Percentiles rank a stretch among this genome's conserved stretches.
These are phyloP conservation scores for Hypanus sabinus DNA, from an alignment of 2,113 vertebrate species.

Conservation along the genomic window DNA sequence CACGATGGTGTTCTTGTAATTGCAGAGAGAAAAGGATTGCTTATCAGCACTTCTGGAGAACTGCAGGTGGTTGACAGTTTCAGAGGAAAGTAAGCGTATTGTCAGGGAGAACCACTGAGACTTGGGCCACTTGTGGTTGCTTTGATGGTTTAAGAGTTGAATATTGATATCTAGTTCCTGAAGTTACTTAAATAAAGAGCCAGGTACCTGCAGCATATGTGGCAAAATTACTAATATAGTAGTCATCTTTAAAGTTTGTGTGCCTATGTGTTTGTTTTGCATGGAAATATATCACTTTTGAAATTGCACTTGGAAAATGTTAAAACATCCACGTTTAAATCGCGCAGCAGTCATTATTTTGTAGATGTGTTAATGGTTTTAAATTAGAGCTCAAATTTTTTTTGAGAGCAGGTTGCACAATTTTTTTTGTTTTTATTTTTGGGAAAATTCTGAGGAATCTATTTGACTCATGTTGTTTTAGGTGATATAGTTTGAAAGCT, in stretches of 20 bases:
- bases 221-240: background rate
- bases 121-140: slow-evolving; percentile 67
- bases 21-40: slow-evolving; percentile 46
- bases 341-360: background rate
- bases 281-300: background rate
- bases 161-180: slow-evolving; percentile 55
- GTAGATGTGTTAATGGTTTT: background rate
- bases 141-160: slow-evolving; percentile 68
- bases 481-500: no score
- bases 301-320: background rate
- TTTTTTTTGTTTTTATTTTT: no score
- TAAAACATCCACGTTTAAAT: background rate
- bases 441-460: no score
- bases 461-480: no score
- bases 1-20: slow-evolving; percentile 43
- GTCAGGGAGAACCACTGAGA: slow-evolving; percentile 51
- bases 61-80: slow-evolving; percentile 58
- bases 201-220: slow-evolving; percentile 51
- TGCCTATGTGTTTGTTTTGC: background rate
- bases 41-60: slow-evolving; percentile 45
- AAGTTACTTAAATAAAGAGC: slow-evolving; percentile 48
- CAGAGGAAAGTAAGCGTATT: slow-evolving; percentile 50
- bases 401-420: no score
- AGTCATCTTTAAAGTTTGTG: background rate
- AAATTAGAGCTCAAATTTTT: background rate